phyloP scores from a whole-genome alignment of 1,140 invertebrate genomes.

The Dinothrombium tinctorium region DNA sequence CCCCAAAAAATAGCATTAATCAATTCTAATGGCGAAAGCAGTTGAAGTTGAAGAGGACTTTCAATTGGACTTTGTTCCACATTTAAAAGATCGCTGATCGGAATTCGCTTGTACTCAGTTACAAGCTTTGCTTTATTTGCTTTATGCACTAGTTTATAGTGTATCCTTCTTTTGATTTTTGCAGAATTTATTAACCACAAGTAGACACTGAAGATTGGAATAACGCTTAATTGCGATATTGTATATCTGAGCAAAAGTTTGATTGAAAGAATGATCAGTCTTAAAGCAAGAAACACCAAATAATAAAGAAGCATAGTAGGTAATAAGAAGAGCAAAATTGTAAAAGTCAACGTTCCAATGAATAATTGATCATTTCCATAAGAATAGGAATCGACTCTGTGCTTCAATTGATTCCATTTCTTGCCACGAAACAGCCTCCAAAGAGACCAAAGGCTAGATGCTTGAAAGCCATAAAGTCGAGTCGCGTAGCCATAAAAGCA shows the following conservation, averaged over 20 bases:
- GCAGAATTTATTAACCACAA: too few relatives aligned
- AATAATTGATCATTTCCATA: conserved; percentile 66
- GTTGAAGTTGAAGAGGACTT: too few relatives aligned
- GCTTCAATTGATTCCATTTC: conserved; percentile 66
- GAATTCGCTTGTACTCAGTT: too few relatives aligned
- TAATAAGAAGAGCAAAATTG: conserved; percentile 58
- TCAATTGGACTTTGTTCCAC: too few relatives aligned
- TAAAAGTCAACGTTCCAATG: conserved; percentile 65
- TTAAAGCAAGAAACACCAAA: conserved; percentile 55
- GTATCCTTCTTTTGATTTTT: too few relatives aligned
- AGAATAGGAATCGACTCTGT: conserved; percentile 22
- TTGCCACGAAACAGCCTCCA: conserved; percentile 67
- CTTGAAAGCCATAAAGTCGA: conserved; percentile 65
- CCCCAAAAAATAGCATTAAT: too few relatives aligned
- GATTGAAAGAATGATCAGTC: conserved; percentile 17
- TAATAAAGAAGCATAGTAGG: conserved; percentile 78
- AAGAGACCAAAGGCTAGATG: conserved; percentile 45
- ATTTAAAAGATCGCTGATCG: too few relatives aligned
- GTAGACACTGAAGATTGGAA: too few relatives aligned
- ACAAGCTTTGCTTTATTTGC: too few relatives aligned
- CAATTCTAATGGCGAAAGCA: too few relatives aligned
- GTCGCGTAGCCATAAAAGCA: conserved; percentile 87
- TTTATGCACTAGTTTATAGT: too few relatives aligned
- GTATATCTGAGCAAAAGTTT: background rate
- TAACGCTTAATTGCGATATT: too few relatives aligned